These are phyloP conservation scores for Colostygia pectinataria DNA, from an alignment of 2,888 invertebrate species.

Conservation along the genomic window DNA sequence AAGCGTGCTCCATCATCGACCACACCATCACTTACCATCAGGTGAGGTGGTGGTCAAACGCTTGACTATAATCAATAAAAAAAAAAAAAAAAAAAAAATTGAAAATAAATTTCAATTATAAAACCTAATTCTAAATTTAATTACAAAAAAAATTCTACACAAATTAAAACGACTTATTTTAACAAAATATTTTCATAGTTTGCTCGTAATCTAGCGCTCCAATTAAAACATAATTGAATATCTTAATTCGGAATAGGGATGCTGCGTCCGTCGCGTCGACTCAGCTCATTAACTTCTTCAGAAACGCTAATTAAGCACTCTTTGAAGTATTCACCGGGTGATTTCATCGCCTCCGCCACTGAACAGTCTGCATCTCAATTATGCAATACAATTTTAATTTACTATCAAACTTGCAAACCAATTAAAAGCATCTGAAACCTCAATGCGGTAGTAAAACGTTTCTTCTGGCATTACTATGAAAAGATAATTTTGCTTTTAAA, in stretches of 20 bases:
- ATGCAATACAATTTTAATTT: slow-evolving; percentile 56
- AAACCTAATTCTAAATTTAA: slow-evolving; percentile 11
- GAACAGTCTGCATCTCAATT: slow-evolving; percentile 54
- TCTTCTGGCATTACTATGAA: too few species aligned
- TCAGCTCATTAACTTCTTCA: slow-evolving; percentile 68
- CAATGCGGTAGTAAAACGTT: slow-evolving; percentile 2
- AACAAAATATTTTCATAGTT: slow-evolving; percentile 25
- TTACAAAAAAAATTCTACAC: too few species aligned
- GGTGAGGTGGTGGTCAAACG: too few species aligned
- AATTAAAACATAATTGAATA: slow-evolving; percentile 40
- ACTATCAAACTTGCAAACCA: slow-evolving; percentile 49
- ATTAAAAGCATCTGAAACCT: slow-evolving; percentile 36
- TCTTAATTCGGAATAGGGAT: slow-evolving; percentile 41
- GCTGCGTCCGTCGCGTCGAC: slow-evolving; percentile 43
- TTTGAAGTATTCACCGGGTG: slow-evolving; percentile 66
- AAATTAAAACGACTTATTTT: slow-evolving; percentile 19
- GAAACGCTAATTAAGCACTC: slow-evolving; percentile 66
- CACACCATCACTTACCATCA: too few species aligned
- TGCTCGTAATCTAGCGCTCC: slow-evolving; percentile 14
- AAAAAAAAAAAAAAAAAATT: slow-evolving; percentile 11
- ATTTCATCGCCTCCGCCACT: slow-evolving; percentile 51
- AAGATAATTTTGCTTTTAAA: too few species aligned
- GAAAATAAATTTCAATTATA: slow-evolving; percentile 9
- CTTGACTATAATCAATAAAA: background rate
- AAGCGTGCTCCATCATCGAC: too few species aligned